Conservation (phyloP, 2,113 vertebrate species). For the Eulemur rufifrons region DNA sequence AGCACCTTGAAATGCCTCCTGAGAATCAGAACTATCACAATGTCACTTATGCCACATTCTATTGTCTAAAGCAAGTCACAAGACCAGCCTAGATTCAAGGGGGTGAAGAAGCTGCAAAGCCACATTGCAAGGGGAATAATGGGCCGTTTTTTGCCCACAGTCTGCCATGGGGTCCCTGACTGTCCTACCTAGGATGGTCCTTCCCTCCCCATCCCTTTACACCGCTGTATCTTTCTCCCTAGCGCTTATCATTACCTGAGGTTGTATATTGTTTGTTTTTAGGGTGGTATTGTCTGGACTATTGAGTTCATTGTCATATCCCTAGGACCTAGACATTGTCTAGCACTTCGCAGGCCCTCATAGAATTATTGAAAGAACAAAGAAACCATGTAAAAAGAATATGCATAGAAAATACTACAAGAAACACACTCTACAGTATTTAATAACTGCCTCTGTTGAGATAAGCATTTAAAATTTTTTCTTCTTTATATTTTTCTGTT, state of each 20-base stretch:
- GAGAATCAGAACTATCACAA: not conserved
- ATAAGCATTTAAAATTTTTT: not conserved
- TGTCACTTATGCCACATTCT: not conserved
- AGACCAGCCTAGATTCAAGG: not conserved
- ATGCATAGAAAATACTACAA: not conserved
- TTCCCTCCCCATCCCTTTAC: not conserved
- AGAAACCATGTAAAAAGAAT: not conserved
- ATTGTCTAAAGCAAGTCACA: not conserved
- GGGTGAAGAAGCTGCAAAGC: not conserved
- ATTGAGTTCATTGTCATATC: not conserved
- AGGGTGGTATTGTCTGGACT: not conserved
- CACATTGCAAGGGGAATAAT: not conserved
- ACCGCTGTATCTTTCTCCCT: not conserved
- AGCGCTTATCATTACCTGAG: not conserved
- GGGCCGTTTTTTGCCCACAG: not conserved
- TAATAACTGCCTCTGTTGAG: not conserved
- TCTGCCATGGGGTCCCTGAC: not conserved
- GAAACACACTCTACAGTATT: not conserved
- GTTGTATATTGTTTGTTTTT: not conserved
- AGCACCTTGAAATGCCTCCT: not conserved
- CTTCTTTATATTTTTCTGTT: not conserved
- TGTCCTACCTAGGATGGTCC: not conserved
- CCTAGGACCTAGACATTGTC: not conserved
- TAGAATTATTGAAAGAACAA: not conserved
- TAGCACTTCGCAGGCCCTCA: not conserved